Conservation (phyloP, 1,140 invertebrate genomes). For the Himalopsyche phryganea region DNA sequence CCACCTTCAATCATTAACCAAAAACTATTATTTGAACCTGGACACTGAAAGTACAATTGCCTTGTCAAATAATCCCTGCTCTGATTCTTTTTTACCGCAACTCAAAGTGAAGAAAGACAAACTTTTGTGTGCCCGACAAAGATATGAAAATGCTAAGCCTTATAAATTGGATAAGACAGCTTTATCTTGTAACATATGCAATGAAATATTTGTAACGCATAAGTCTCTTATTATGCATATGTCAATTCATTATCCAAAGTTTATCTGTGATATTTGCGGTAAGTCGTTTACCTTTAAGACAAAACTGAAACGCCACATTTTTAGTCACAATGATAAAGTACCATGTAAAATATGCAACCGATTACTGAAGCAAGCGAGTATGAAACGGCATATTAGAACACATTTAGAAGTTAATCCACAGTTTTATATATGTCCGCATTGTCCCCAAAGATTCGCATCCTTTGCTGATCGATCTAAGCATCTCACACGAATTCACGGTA, state of each 20-base stretch:
- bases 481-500: conserved; percentile 41
- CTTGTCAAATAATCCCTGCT: no score
- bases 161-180: conserved; percentile 23
- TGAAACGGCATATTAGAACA: conserved; percentile 19
- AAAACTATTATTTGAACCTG: no score
- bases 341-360: conserved; percentile 30
- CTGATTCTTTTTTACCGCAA: no score
- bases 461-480: conserved; percentile 49
- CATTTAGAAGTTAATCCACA: conserved; percentile 33
- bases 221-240: conserved; percentile 32
- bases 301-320: conserved; percentile 16
- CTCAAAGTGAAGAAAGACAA: no score
- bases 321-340: conserved; percentile 21
- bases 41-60: no score
- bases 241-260: conserved; percentile 35
- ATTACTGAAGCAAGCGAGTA: conserved; percentile 24
- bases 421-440: conserved; percentile 47
- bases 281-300: conserved; percentile 34
- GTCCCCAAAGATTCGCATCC: conserved; percentile 47
- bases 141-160: not conserved
- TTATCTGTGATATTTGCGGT: conserved; percentile 37
- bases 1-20: no score
- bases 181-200: conserved; percentile 27
- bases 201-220: conserved; percentile 25
- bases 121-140: no score